Base-by-base conservation (phyloP, 2,113 vertebrate species). In the Misgurnus anguillicaudatus region DNA sequence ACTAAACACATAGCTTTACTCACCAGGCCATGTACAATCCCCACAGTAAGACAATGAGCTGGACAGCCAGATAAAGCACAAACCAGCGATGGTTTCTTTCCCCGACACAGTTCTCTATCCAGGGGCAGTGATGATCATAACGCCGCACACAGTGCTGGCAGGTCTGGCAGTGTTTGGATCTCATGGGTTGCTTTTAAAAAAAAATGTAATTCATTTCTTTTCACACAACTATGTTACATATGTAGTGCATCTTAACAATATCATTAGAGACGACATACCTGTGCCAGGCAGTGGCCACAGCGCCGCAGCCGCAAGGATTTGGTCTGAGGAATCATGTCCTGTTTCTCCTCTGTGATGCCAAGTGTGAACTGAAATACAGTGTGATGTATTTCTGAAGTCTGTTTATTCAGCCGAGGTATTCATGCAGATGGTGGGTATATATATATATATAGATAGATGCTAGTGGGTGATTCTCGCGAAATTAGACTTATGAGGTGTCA, bases 121-220 rank as follows among this genome's bases (percentile, higher is more conserved):
- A 98, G 65, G 96, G 97, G 70, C 97, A 99, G 89, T 99, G 97
- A 72, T 99, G 97, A 88, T 99, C 97, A 0, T 94, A 99, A 9
- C 97, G 94, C 4, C 95, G 94, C 2, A 99, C 95, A 0, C 97
- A 99, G 87, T 91, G 96, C 39, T 89, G 93, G 87, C 97, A 99
- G 0, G 92, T 91, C 70, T 91, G 94, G 86, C 97, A 99, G 87
- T 99, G 97, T 80, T 89, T 95, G 24, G 97, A 94, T 71, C 97
- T 89, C 92, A 99, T 94, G 17, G 97, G 97, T 85, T 97, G 96
- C 97, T 99, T 83, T 87, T 60, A 21, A 38, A 38, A 62, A 1
- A 60, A 57, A 31, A 64, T 45, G 16, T 16, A 14, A 4, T 57
- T 2, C 16, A 57, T 6, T 10, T 8, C 57, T 45, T 11, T 41